Conservation (phyloP, 2,113 vertebrate genomes). For the Solenodon paradoxus region DNA sequence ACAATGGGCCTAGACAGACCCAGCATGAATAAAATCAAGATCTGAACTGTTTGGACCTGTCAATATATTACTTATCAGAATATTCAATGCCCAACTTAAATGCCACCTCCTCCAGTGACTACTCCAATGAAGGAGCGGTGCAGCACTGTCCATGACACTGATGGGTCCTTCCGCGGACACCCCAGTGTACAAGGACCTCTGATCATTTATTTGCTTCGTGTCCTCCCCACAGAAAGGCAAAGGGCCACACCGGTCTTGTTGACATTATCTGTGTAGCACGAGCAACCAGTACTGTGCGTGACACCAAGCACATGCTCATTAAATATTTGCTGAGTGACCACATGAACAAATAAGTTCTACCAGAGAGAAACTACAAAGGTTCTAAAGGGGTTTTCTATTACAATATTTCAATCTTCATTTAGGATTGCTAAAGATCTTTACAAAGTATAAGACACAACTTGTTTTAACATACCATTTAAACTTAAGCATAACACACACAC, state of each 20-base stretch:
- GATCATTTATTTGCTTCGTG: neutral
- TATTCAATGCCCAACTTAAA: neutral
- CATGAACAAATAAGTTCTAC: neutral
- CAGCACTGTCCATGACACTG: neutral
- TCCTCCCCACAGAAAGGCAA: neutral
- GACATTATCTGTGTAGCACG: neutral
- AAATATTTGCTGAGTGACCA: neutral
- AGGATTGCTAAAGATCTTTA: neutral
- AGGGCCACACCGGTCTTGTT: neutral
- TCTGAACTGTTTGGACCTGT: neutral
- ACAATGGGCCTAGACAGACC: neutral
- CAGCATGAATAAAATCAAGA: neutral
- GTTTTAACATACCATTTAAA: no score
- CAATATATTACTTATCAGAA: neutral
- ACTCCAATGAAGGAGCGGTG: neutral
- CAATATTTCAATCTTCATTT: neutral
- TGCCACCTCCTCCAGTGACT: neutral
- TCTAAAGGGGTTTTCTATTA: neutral
- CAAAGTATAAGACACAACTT: no score
- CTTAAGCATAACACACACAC: no score
- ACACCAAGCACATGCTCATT: neutral
- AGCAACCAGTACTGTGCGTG: neutral
- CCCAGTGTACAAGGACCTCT: accelerated
- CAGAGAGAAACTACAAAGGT: neutral
- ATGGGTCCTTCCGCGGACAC: neutral